phyloP scores from a whole-genome alignment of 2,888 invertebrate species.

The Drosophila subsilvestris region DNA sequence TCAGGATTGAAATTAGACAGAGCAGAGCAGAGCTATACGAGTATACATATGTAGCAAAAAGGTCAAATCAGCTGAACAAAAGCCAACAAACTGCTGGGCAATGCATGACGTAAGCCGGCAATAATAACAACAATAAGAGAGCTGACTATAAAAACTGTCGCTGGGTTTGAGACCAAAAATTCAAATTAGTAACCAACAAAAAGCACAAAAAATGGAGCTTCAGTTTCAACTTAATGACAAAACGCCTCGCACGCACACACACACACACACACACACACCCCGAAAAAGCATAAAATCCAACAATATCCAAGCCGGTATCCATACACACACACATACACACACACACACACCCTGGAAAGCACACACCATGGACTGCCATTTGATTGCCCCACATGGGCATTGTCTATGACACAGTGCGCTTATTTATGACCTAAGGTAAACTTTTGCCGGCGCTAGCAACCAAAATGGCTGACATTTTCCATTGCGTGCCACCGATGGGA shows the following conservation, averaged over 20 bases:
- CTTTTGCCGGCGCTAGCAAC: conserved; percentile 44
- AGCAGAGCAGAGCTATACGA: not conserved
- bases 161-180: conserved; percentile 38
- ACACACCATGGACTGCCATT: conserved; percentile 30
- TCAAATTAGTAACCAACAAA: conserved; percentile 50
- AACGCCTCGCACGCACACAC: conserved; percentile 51
- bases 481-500: conserved; percentile 31
- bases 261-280: conserved; percentile 38
- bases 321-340: conserved; percentile 10
- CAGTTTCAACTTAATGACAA: conserved; percentile 50
- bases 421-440: conserved; percentile 60
- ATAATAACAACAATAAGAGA: conserved; percentile 42
- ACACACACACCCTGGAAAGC: conserved; percentile 20
- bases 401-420: conserved; percentile 51
- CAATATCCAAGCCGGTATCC: conserved; percentile 29
- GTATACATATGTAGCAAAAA: conserved; percentile 21
- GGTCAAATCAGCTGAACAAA: conserved; percentile 44
- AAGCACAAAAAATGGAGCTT: conserved; percentile 27
- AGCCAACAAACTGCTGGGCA: conserved; percentile 39
- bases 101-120: conserved; percentile 52
- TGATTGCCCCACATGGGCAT: conserved; percentile 53
- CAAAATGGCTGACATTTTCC: conserved; percentile 38
- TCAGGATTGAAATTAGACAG: conserved; percentile 34
- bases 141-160: conserved; percentile 45
- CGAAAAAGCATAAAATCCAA: conserved; percentile 19